Percentiles rank a stretch among this genome's conserved stretches.
phyloP scores from a whole-genome alignment of 2,113 vertebrate genomes.

The Vireo altiloquus region DNA sequence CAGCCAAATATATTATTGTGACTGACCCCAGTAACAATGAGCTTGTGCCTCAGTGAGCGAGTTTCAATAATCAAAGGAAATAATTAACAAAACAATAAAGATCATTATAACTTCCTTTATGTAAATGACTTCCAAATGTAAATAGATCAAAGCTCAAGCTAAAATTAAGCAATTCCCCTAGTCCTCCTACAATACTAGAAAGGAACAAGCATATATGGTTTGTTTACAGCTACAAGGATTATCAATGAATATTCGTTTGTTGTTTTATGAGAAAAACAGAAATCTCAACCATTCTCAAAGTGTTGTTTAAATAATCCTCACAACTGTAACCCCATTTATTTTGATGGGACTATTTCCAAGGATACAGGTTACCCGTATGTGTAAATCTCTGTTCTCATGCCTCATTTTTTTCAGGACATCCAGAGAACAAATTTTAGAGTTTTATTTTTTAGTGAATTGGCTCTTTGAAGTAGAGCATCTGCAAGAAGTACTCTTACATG shows the following conservation, averaged over 20 bases:
- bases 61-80: slow-evolving; percentile 54
- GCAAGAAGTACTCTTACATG: neutral
- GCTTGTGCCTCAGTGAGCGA: slow-evolving; percentile 15
- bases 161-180: slow-evolving; percentile 38
- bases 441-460: neutral
- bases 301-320: neutral
- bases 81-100: slow-evolving; percentile 54
- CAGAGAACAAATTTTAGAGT: neutral
- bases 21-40: slow-evolving; percentile 1
- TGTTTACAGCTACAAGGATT: neutral
- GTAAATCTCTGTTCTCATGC: neutral
- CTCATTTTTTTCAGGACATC: neutral
- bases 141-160: slow-evolving; percentile 24
- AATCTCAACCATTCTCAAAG: neutral
- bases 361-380: fast-evolving
- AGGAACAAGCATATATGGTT: neutral
- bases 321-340: neutral
- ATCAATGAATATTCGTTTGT: neutral
- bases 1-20: neutral
- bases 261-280: neutral
- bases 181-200: neutral
- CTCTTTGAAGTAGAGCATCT: neutral
- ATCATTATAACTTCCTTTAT: slow-evolving; percentile 39
- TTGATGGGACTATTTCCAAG: neutral
- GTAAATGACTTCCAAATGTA: slow-evolving; percentile 53